Evolutionary conservation across 2,113 vertebrate species (phyloP).

Genomic region (Poicephalus meyeri): DNA sequence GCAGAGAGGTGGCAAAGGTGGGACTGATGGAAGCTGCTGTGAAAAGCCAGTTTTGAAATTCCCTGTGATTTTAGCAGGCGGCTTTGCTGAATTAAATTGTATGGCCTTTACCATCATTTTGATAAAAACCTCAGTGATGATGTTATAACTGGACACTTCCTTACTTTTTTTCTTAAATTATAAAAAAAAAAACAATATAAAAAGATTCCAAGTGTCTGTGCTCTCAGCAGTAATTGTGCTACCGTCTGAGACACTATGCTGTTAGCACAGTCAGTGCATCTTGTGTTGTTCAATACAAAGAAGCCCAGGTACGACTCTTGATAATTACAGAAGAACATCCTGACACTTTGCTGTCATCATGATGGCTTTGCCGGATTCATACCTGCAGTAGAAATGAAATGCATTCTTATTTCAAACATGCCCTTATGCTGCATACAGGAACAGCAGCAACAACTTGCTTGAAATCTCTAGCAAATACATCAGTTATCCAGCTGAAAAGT

Average conservation of each 20-base stretch:
- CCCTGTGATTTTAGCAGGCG: neutral
- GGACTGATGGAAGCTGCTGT: neutral
- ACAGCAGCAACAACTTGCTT: neutral
- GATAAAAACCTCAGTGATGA: neutral
- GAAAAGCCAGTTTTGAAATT: neutral
- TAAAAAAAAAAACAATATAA: neutral
- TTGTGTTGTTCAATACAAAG: neutral
- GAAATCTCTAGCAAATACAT: neutral
- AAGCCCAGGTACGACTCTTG: neutral
- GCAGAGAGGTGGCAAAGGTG: neutral
- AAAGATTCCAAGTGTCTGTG: neutral
- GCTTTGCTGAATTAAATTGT: neutral
- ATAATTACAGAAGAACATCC: neutral
- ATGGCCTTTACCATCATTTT: neutral
- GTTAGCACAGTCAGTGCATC: neutral
- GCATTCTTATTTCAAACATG: neutral
- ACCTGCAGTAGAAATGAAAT: neutral
- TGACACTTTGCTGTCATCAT: neutral
- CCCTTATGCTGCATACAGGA: neutral
- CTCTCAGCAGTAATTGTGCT: neutral
- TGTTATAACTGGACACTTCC: neutral
- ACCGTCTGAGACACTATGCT: neutral
- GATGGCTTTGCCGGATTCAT: neutral
- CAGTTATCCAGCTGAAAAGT: neutral
- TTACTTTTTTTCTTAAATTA: neutral